Evolutionary conservation across 1,140 invertebrate species (phyloP).

Genomic region (Philotrypesis tridentata): DNA sequence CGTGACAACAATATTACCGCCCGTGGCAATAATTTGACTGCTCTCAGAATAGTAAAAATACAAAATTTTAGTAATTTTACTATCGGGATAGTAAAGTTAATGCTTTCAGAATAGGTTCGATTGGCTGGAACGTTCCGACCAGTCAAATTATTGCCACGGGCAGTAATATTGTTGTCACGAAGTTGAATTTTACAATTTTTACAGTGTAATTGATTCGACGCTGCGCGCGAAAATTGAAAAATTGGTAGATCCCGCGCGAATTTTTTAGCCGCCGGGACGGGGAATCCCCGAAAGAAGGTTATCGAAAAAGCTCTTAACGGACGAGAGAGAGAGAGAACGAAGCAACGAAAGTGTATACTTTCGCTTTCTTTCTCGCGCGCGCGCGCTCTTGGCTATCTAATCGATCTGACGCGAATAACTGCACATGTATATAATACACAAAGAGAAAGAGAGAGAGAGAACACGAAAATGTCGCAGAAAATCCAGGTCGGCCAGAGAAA

Average conservation of each 20-base stretch:
- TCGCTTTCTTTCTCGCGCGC: conserved; percentile 46
- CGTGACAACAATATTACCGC: too few relatives aligned
- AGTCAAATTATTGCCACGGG: too few relatives aligned
- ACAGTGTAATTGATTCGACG: not conserved
- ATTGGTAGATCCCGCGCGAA: not conserved
- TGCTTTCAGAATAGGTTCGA: too few relatives aligned
- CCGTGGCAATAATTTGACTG: too few relatives aligned
- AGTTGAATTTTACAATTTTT: too few relatives aligned
- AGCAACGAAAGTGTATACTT: conserved; percentile 38
- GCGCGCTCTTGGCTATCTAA: not conserved
- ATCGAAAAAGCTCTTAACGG: conserved; percentile 31
- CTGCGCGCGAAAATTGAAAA: not conserved
- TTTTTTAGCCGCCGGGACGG: not conserved
- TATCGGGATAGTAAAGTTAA: too few relatives aligned
- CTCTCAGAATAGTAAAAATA: too few relatives aligned
- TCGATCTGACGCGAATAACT: conserved; percentile 17
- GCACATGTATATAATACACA: not conserved
- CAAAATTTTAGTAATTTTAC: too few relatives aligned
- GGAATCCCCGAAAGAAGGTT: not conserved
- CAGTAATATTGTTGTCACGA: too few relatives aligned
- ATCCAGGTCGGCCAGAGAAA: conserved; percentile 48
- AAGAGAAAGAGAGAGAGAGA: not conserved
- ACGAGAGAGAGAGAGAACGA: conserved; percentile 22
- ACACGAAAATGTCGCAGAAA: conserved; percentile 50
- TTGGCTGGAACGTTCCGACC: too few relatives aligned